Percentiles rank a stretch among this genome's conserved stretches.
Conservation (phyloP, 2,113 vertebrate genomes). For the Scomber colias region DNA sequence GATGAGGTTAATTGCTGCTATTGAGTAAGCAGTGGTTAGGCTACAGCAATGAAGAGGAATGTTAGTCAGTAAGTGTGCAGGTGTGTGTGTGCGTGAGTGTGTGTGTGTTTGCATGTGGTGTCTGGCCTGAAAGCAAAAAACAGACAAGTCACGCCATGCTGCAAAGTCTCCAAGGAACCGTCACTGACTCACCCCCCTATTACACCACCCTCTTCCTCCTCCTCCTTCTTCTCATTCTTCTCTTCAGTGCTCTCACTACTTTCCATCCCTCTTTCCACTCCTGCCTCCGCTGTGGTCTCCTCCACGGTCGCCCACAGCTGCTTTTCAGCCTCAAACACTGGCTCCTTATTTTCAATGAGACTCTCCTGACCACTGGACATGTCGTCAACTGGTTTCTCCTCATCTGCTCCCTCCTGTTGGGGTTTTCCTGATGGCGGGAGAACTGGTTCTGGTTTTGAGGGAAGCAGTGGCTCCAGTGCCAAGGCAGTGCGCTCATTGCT, state of each 20-base stretch:
- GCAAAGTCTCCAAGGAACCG: constrained; percentile 20
- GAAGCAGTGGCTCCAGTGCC: constrained; percentile 30
- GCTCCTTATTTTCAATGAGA: constrained; percentile 42
- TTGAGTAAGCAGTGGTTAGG: constrained; percentile 29
- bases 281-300: constrained; percentile 60
- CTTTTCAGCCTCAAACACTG: constrained; percentile 60
- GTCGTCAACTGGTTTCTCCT: constrained; percentile 19
- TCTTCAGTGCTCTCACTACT: constrained; percentile 38
- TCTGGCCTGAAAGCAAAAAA: not conserved
- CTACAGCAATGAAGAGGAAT: constrained; percentile 15
- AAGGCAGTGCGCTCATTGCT: not conserved
- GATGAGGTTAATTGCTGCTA: constrained; percentile 29
- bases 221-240: constrained; percentile 42
- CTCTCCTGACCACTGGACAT: constrained; percentile 37
- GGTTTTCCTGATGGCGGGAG: constrained; percentile 41
- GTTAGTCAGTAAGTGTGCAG: constrained; percentile 13
- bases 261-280: constrained; percentile 31
- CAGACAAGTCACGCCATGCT: constrained; percentile 40
- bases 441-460: constrained; percentile 57
- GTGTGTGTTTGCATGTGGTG: not conserved
- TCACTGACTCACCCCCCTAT: constrained; percentile 75
- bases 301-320: constrained; percentile 77
- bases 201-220: constrained; percentile 49
- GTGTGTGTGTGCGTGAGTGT: constrained; percentile 5
- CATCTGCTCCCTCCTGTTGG: constrained; percentile 34